Conservation (phyloP, 1,140 invertebrate genomes). For the Meloidogyne hapla region DNA sequence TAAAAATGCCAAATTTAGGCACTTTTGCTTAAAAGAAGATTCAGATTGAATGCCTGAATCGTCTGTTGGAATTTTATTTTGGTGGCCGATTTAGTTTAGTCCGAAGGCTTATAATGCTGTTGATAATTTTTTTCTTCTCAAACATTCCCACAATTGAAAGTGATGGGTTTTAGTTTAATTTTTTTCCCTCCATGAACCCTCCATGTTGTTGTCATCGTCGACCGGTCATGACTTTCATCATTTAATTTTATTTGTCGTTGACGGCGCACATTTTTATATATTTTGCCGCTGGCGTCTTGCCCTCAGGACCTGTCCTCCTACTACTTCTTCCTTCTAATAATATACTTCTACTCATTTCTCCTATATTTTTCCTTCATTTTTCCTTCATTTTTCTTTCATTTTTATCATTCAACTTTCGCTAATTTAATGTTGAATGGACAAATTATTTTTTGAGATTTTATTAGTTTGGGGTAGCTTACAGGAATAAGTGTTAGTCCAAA, state of each 20-base stretch:
- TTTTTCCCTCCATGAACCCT: not conserved
- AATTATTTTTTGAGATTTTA: too few relatives aligned
- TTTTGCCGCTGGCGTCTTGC: not conserved
- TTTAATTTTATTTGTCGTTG: not conserved
- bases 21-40: too few relatives aligned
- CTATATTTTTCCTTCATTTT: not conserved
- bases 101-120: too few relatives aligned
- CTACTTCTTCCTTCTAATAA: not conserved
- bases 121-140: too few relatives aligned
- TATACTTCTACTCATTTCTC: not conserved
- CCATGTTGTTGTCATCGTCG: not conserved
- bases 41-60: too few relatives aligned
- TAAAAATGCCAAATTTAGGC: too few relatives aligned
- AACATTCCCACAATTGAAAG: not conserved
- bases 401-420: not conserved
- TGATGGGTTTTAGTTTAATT: not conserved
- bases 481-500: too few relatives aligned
- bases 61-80: too few relatives aligned
- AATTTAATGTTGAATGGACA: too few relatives aligned
- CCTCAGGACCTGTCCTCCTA: not conserved
- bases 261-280: not conserved
- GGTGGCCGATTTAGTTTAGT: too few relatives aligned
- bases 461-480: too few relatives aligned
- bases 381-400: not conserved
- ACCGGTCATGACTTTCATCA: conserved; percentile 5